These are phyloP conservation scores for Valencia hispanica DNA, from an alignment of 2,797 vertebrate genomes.

Conservation along the genomic window DNA sequence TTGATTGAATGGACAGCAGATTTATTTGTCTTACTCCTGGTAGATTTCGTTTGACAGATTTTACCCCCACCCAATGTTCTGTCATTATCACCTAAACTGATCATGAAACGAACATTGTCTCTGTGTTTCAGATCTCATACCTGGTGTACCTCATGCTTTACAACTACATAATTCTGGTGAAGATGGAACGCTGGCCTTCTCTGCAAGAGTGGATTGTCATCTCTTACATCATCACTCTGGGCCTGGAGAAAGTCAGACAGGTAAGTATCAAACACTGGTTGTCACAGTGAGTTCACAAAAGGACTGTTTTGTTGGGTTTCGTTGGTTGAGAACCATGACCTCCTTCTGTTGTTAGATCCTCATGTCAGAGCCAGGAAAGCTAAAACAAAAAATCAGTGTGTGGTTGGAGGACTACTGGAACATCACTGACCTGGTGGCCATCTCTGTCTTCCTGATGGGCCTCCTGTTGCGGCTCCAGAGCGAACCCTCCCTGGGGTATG, in stretches of 20 bases:
- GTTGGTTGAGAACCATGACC: not conserved
- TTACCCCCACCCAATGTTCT: not conserved
- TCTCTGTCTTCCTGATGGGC: slow-evolving; percentile 91
- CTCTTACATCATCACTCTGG: slow-evolving; percentile 93
- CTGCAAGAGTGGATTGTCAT: slow-evolving; percentile 96
- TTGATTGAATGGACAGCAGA: not conserved
- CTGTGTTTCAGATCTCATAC: slow-evolving; percentile 87
- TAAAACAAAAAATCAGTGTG: slow-evolving; percentile 95
- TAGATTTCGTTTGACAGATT: not conserved
- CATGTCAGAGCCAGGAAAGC: slow-evolving; percentile 97
- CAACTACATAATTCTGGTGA: slow-evolving; percentile 96
- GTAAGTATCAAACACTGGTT: slow-evolving; percentile 45
- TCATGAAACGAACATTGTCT: not conserved
- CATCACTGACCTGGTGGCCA: slow-evolving; percentile 93
- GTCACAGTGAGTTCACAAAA: not conserved
- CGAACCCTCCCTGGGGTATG: slow-evolving; percentile 95
- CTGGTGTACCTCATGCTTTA: slow-evolving; percentile 92
- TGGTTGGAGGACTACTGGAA: slow-evolving; percentile 99
- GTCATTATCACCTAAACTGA: not conserved
- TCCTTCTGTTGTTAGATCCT: slow-evolving; percentile 83
- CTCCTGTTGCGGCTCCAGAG: slow-evolving; percentile 90
- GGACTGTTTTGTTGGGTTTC: not conserved
- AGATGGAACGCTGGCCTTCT: slow-evolving; percentile 94
- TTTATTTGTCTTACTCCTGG: too few species aligned
- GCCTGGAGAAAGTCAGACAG: slow-evolving; percentile 95